Evolutionary conservation across 2,888 invertebrate species (phyloP).

Genomic region (Conomelus anceps): DNA sequence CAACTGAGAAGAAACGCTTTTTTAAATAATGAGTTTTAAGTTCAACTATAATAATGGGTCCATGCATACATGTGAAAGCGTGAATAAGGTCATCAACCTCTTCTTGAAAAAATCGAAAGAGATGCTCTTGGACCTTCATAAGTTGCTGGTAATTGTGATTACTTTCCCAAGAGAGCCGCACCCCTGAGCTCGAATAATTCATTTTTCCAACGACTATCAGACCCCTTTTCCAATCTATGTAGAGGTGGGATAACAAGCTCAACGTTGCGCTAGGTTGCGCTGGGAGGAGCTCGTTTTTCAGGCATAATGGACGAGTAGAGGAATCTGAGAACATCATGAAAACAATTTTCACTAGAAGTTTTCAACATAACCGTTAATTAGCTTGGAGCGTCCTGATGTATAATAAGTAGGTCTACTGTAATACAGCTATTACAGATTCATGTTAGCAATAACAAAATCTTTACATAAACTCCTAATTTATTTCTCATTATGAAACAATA

Average conservation of each 20-base stretch:
- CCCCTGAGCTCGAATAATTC: not conserved
- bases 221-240: not conserved
- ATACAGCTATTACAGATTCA: not conserved
- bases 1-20: too few relatives aligned
- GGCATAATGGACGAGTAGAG: not conserved
- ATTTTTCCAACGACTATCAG: not conserved
- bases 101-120: not conserved
- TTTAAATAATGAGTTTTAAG: too few relatives aligned
- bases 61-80: not conserved
- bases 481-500: too few relatives aligned
- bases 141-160: not conserved
- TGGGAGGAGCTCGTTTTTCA: not conserved
- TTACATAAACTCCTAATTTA: not conserved
- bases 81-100: not conserved
- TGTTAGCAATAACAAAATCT: not conserved
- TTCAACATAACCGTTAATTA: not conserved
- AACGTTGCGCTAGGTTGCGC: not conserved
- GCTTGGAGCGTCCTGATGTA: not conserved
- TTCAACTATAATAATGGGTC: not conserved
- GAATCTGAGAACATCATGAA: not conserved
- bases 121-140: not conserved
- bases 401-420: not conserved
- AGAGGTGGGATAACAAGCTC: not conserved
- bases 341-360: not conserved
- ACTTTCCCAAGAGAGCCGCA: not conserved